Base-by-base conservation (phyloP, 2,888 invertebrate genomes). In the Ecliptopera silaceata region DNA sequence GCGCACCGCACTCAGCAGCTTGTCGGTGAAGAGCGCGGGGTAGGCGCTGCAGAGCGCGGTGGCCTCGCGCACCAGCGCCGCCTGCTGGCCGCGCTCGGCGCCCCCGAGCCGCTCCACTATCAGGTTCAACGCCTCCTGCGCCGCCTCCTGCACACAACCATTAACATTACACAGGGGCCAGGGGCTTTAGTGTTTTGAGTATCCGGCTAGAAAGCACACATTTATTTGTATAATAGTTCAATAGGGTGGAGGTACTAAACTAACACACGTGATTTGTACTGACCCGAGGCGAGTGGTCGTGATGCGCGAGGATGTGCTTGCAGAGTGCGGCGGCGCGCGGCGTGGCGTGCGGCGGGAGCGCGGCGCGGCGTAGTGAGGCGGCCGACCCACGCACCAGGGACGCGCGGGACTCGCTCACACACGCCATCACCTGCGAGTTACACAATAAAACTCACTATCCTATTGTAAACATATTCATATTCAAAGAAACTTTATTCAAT, bases 81-180 rank as follows among this genome's bases (percentile, higher is more conserved):
- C 94, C 77, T 97, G 95, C 58, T 94, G 94, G 32, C 93, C 93
- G 67, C 95, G 92, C 80, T 96, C 96, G 5, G 94, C 94, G 64
- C 92, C 92, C 52, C 94, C 92, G 66, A 97, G 88, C 69, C 95
- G 94, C 75, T 95, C 95, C 66, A 97, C 92, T 55, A 97, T 94
- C 84, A 96, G 97, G 85, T 95, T 95, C 64, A 97, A 82, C 5
- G 96, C 96, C 72, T 95, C 95, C 76, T 95, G 95, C 0, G 96
- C 97, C 57, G 94, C 93, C 63, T 95, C 95, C 96, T 96, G 69
- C 41, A 51, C 8, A 12, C 8, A 22, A 36, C n/a, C 17, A 5
- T 18, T n/a, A 32, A 32, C 17, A 18, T 8, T 8, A 26, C 26
- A 26, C 26, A n/a, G n/a, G n/a, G n/a, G n/a, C n/a, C n/a, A n/a